Conservation (phyloP, 2,797 vertebrate genomes). For the Spizella passerina region DNA sequence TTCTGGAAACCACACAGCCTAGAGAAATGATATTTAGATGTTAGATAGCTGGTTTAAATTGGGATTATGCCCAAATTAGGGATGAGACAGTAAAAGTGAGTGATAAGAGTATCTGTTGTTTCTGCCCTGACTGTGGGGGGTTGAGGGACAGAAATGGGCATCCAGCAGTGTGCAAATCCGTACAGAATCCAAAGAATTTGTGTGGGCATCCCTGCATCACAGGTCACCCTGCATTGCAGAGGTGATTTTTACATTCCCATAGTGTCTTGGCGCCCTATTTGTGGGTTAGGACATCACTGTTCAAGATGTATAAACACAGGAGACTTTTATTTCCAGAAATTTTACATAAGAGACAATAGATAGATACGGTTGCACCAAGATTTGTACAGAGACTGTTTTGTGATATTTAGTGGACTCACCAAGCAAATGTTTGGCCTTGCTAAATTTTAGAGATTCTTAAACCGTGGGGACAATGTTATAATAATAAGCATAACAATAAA, state of each 20-base stretch:
- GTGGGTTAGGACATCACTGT: background rate
- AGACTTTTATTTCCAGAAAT: background rate
- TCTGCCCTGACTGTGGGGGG: background rate
- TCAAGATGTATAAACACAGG: background rate
- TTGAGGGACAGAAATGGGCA: background rate
- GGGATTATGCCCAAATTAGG: slow-evolving; percentile 58
- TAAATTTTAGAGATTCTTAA: background rate
- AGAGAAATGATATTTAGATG: slow-evolving; percentile 51
- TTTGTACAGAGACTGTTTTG: background rate
- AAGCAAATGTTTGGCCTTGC: background rate
- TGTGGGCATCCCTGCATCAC: background rate
- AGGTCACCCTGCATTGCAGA: background rate
- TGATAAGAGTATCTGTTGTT: slow-evolving; percentile 40
- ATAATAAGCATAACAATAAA: background rate
- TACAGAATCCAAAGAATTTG: background rate
- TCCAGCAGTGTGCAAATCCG: background rate
- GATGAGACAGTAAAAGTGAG: background rate
- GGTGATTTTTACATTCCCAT: background rate
- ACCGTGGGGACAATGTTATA: background rate
- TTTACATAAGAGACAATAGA: background rate
- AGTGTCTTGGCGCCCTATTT: background rate
- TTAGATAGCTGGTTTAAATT: slow-evolving; percentile 58
- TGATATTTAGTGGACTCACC: background rate
- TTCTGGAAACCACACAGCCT: slow-evolving; percentile 21
- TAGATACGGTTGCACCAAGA: background rate